phyloP scores from a whole-genome alignment of 2,797 vertebrate genomes.

The Stomatorhinus walkeri region DNA sequence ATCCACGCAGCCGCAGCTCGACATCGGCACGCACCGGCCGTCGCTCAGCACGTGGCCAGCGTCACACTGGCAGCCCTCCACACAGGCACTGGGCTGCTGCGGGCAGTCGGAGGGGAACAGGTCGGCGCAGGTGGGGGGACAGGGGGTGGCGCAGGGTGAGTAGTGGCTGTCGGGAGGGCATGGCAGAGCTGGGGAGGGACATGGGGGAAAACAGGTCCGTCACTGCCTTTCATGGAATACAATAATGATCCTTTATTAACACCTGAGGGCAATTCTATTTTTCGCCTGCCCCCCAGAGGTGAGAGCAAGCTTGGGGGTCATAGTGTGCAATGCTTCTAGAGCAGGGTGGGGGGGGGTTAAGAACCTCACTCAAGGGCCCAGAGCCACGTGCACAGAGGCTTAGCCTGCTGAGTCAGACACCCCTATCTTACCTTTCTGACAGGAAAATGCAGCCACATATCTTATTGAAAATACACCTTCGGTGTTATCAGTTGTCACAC shows the following conservation, averaged over 20 bases:
- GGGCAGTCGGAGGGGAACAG: slow-evolving; percentile 60
- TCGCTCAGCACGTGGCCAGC: slow-evolving; percentile 62
- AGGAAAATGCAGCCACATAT: not conserved
- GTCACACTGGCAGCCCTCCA: slow-evolving; percentile 70
- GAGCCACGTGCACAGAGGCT: not conserved
- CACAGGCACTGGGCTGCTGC: slow-evolving; percentile 53
- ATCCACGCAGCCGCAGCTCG: slow-evolving; percentile 63
- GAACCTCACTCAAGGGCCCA: not conserved
- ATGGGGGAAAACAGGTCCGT: not conserved
- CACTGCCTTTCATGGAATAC: not conserved
- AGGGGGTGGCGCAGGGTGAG: slow-evolving; percentile 60
- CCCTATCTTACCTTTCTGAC: not conserved
- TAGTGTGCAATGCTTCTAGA: not conserved
- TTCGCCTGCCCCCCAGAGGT: not conserved
- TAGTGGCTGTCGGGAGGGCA: slow-evolving; percentile 66
- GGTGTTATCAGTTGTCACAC: not conserved
- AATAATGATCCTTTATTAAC: not conserved
- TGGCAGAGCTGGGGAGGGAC: slow-evolving; percentile 54
- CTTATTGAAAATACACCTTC: not conserved
- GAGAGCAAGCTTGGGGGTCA: not conserved
- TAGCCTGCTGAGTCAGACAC: not conserved
- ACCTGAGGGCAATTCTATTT: not conserved
- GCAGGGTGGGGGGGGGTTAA: not conserved
- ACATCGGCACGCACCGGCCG: slow-evolving; percentile 53
- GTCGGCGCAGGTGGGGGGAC: slow-evolving; percentile 65